A percentile compares a stretch with the other conserved stretches of the same genome.
phyloP scores from a whole-genome alignment of 2,113 vertebrate genomes.

The Hucho hucho region DNA sequence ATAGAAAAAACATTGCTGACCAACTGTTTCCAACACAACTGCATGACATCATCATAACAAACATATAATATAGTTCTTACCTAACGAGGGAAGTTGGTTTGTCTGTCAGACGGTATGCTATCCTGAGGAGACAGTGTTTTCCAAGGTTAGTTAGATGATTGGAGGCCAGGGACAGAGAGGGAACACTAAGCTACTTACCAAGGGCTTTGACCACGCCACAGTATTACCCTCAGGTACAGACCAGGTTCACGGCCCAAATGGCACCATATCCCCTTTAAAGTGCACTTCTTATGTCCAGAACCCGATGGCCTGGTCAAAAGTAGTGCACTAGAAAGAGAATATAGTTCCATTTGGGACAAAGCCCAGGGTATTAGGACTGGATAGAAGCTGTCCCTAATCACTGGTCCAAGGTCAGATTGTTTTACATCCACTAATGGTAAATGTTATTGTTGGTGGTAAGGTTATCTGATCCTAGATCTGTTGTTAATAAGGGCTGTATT shows the following conservation, averaged over 20 bases:
- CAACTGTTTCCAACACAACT: neutral
- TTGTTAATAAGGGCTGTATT: too few species aligned
- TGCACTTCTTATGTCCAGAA: too few species aligned
- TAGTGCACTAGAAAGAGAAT: too few species aligned
- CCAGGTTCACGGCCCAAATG: neutral
- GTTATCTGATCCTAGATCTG: too few species aligned
- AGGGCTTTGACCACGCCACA: constrained; percentile 49
- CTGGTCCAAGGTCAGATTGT: too few species aligned
- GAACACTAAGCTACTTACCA: constrained; percentile 70
- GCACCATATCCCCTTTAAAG: too few species aligned
- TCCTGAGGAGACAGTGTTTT: constrained; percentile 20
- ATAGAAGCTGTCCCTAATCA: too few species aligned
- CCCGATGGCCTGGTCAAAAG: too few species aligned
- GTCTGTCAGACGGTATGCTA: constrained; percentile 19
- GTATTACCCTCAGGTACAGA: constrained; percentile 26
- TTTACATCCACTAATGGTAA: too few species aligned
- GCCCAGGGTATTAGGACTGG: too few species aligned
- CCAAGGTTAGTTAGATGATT: constrained; percentile 47
- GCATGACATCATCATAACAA: neutral
- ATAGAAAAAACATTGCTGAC: neutral
- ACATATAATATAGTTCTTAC: constrained; percentile 3
- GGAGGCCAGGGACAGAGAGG: constrained; percentile 34
- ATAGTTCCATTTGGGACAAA: too few species aligned
- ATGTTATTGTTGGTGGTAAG: too few species aligned
- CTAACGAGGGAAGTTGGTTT: constrained; percentile 3